A percentile compares a stretch with the other conserved stretches of the same genome.
phyloP scores from a whole-genome alignment of 2,888 invertebrate species.

The Rhodophaea formosa region DNA sequence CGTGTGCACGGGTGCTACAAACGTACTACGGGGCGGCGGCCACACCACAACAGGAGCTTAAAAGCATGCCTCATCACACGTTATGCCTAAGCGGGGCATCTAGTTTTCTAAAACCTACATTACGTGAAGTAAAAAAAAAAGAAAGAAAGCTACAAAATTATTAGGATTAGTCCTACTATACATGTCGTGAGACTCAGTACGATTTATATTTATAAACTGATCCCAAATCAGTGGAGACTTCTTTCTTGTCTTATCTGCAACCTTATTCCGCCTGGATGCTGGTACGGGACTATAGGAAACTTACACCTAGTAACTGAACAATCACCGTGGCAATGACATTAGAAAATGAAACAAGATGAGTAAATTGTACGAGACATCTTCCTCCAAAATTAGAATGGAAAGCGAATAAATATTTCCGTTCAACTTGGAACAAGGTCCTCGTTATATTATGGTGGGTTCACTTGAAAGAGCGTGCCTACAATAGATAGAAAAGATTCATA shows the following conservation, averaged over 20 bases:
- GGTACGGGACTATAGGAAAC: not conserved
- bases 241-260: not conserved
- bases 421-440: not conserved
- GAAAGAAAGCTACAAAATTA: not conserved
- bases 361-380: not conserved
- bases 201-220: constrained; percentile 55
- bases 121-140: not conserved
- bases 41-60: not conserved
- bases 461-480: not conserved
- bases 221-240: constrained; percentile 40
- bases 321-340: not conserved
- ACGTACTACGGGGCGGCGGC: not conserved
- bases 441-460: not conserved
- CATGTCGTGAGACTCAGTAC: not conserved
- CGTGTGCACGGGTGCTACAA: constrained; percentile 5
- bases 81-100: not conserved
- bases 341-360: not conserved
- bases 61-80: constrained; percentile 5
- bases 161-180: constrained; percentile 4
- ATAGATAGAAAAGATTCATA: too few relatives aligned
- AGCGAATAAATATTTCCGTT: not conserved
- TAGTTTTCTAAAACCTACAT: constrained; percentile 9
- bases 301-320: not conserved
- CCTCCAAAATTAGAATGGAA: not conserved
- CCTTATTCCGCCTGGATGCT: not conserved